Percentiles rank a stretch among this genome's conserved stretches.
Conservation (phyloP, 2,888 invertebrate genomes). For the Mesoligia furuncula region DNA sequence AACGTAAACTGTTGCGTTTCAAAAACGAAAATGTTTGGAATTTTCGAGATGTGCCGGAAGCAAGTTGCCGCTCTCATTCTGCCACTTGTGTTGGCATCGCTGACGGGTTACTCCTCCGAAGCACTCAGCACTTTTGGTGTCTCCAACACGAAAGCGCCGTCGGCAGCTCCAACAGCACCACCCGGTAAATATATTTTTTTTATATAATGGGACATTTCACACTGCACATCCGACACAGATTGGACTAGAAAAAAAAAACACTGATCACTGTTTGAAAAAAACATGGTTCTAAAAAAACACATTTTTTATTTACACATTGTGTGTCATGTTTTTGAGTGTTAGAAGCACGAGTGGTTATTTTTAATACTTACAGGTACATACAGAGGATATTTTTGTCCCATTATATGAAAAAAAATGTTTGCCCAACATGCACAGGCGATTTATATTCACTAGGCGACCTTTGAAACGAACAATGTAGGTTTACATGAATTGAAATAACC, state of each 20-base stretch:
- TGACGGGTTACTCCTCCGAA: slow-evolving; percentile 88
- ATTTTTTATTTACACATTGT: slow-evolving; percentile 51
- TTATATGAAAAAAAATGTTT: slow-evolving; percentile 71
- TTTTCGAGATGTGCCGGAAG: slow-evolving; percentile 82
- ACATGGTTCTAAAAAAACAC: slow-evolving; percentile 47
- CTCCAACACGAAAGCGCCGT: slow-evolving; percentile 91
- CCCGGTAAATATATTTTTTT: slow-evolving; percentile 88
- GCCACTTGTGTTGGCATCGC: slow-evolving; percentile 79
- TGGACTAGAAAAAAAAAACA: slow-evolving; percentile 51
- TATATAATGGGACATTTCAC: slow-evolving; percentile 82
- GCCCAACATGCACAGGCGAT: slow-evolving; percentile 52
- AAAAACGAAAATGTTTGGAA: slow-evolving; percentile 69
- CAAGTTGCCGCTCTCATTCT: slow-evolving; percentile 80
- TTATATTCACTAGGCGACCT: slow-evolving; percentile 38
- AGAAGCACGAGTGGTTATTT: slow-evolving; percentile 49
- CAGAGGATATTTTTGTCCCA: slow-evolving; percentile 66
- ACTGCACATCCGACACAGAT: slow-evolving; percentile 58
- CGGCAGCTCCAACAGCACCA: slow-evolving; percentile 89
- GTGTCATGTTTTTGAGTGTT: slow-evolving; percentile 55
- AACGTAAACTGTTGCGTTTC: slow-evolving; percentile 54
- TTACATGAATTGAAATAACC: slow-evolving; percentile 27
- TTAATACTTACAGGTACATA: slow-evolving; percentile 63
- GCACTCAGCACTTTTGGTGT: slow-evolving; percentile 93
- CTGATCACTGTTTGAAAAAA: slow-evolving; percentile 53
- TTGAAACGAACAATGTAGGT: slow-evolving; percentile 19